Evolutionary conservation across 1,140 invertebrate species (phyloP).

Genomic region (Pseudoatta argentina): DNA sequence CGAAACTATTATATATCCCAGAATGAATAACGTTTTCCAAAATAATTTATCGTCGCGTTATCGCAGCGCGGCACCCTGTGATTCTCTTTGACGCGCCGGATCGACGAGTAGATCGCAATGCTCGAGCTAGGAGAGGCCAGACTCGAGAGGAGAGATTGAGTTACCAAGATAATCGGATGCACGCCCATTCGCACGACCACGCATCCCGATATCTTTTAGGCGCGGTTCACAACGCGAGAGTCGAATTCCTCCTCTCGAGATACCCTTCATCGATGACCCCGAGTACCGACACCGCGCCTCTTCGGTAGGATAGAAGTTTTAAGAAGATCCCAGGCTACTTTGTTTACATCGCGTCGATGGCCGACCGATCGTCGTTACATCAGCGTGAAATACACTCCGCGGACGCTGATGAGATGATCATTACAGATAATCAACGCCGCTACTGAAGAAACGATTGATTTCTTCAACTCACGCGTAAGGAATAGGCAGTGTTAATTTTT

Average conservation of each 20-base stretch:
- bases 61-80: background rate
- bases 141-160: slow-evolving; percentile 79
- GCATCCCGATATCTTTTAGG: slow-evolving; percentile 78
- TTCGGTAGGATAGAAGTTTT: background rate
- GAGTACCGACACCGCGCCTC: slow-evolving; percentile 6
- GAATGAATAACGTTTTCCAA: background rate
- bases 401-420: slow-evolving; percentile 38
- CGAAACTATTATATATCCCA: background rate
- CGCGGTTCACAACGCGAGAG: slow-evolving; percentile 63
- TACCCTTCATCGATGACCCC: slow-evolving; percentile 46
- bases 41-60: slow-evolving; percentile 1
- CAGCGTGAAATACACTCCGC: slow-evolving; percentile 20
- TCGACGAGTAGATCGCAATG: slow-evolving; percentile 59
- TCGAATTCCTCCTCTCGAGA: slow-evolving; percentile 26
- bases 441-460: slow-evolving; percentile 26
- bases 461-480: slow-evolving; percentile 17
- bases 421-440: slow-evolving; percentile 44
- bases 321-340: slow-evolving; percentile 23
- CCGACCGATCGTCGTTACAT: slow-evolving; percentile 22
- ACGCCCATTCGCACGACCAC: slow-evolving; percentile 79
- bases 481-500: background rate
- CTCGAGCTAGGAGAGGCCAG: slow-evolving; percentile 62
- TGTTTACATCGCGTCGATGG: slow-evolving; percentile 38
- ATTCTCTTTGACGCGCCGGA: slow-evolving; percentile 61
- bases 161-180: slow-evolving; percentile 83